phyloP scores from a whole-genome alignment of 2,888 invertebrate genomes.

The Agriopis aurantiaria region DNA sequence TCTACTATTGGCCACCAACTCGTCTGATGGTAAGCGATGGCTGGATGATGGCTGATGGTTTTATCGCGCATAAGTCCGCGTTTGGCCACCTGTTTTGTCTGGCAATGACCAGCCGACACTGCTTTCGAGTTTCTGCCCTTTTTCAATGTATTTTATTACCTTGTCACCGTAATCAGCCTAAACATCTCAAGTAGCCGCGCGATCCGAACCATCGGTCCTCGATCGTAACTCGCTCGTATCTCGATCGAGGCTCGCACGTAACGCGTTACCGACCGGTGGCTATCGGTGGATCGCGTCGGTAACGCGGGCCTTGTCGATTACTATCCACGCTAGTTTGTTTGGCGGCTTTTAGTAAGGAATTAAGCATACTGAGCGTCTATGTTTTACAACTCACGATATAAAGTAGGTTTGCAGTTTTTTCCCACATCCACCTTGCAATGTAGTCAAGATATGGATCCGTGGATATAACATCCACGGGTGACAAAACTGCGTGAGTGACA shows the following conservation, averaged over 20 bases:
- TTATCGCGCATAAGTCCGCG: too few species aligned
- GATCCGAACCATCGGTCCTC: constrained; percentile 50
- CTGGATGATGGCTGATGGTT: too few species aligned
- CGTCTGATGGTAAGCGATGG: too few species aligned
- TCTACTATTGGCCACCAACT: too few species aligned
- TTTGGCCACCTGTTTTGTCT: too few species aligned
- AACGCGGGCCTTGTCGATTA: constrained; percentile 68
- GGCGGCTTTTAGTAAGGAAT: constrained; percentile 47
- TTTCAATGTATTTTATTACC: background rate
- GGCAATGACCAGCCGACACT: background rate
- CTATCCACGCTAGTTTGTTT: constrained; percentile 77
- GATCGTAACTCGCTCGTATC: constrained; percentile 78
- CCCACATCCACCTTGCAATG: too few species aligned
- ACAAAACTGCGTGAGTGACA: too few species aligned
- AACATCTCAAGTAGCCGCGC: constrained; percentile 71
- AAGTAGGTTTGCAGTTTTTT: too few species aligned
- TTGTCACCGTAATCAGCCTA: background rate
- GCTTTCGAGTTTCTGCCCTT: background rate
- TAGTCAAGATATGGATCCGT: too few species aligned
- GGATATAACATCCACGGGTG: too few species aligned
- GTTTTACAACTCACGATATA: background rate
- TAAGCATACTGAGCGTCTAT: background rate
- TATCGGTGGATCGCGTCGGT: constrained; percentile 62
- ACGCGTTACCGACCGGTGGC: constrained; percentile 66
- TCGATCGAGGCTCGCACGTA: constrained; percentile 72